Conservation (phyloP, 2,888 invertebrate species). For the Drosophila merina region DNA sequence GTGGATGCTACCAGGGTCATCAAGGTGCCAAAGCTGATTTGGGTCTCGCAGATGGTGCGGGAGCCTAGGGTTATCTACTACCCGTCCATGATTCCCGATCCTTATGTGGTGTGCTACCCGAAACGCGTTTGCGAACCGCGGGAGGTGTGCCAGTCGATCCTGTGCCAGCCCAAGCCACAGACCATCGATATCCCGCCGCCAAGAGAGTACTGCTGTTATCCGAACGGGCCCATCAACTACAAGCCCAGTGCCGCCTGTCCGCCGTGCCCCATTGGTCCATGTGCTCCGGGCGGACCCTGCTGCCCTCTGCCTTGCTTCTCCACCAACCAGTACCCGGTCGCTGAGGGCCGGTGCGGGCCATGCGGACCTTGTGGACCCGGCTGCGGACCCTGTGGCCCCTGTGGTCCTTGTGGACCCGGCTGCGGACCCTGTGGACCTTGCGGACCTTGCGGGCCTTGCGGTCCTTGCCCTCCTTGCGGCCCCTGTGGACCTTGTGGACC, state of each 20-base stretch:
- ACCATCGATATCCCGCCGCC: conserved; percentile 81
- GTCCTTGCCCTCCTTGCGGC: conserved; percentile 51
- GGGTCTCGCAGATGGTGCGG: conserved; percentile 81
- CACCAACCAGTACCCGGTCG: conserved; percentile 42
- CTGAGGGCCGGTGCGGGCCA: conserved; percentile 47
- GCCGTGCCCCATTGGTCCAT: conserved; percentile 73
- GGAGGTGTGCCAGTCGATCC: conserved; percentile 81
- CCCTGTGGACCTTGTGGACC: conserved; percentile 57
- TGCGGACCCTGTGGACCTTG: conserved; percentile 53
- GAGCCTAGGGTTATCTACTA: conserved; percentile 82
- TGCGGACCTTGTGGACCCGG: conserved; percentile 52
- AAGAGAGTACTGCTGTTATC: conserved; percentile 80
- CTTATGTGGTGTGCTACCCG: conserved; percentile 81
- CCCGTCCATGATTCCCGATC: conserved; percentile 81
- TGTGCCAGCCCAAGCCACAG: conserved; percentile 82
- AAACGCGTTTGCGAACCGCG: conserved; percentile 80
- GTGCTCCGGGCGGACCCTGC: conserved; percentile 65
- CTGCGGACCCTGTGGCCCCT: conserved; percentile 66
- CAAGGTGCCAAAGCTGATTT: conserved; percentile 79
- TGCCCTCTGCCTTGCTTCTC: conserved; percentile 47
- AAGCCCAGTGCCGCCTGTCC: conserved; percentile 78
- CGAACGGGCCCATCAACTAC: conserved; percentile 79
- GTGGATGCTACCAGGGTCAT: conserved; percentile 81
- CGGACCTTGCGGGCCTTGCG: conserved; percentile 47
- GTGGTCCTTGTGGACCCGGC: conserved; percentile 48